phyloP scores from a whole-genome alignment of 2,113 vertebrate genomes.

The Vulpes lagopus region DNA sequence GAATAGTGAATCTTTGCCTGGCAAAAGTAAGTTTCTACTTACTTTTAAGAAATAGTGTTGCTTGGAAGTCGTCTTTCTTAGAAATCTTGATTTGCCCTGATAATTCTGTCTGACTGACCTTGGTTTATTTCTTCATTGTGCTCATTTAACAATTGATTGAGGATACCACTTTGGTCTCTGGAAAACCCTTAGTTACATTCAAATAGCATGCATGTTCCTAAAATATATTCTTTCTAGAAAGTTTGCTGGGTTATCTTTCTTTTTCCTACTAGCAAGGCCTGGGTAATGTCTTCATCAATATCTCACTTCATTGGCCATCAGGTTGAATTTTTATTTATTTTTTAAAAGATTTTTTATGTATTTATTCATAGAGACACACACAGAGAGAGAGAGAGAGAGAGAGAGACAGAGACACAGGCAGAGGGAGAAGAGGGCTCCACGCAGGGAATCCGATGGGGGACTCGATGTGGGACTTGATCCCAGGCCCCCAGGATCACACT shows the following conservation, averaged over 20 bases:
- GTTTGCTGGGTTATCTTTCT: not conserved
- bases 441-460: too few species aligned
- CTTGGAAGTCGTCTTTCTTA: not conserved
- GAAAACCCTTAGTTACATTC: slow-evolving; percentile 5
- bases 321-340: not conserved
- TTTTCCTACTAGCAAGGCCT: not conserved
- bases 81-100: slow-evolving; percentile 13
- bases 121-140: not conserved
- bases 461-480: too few species aligned
- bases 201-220: not conserved
- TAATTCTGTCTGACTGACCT: not conserved
- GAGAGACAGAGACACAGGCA: too few species aligned
- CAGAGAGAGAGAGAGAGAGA: too few species aligned
- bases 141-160: slow-evolving; percentile 14
- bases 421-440: too few species aligned
- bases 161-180: not conserved
- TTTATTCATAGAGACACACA: too few species aligned
- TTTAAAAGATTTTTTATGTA: too few species aligned
- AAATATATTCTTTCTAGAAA: not conserved
- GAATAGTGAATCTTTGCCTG: not conserved
- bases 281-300: not conserved
- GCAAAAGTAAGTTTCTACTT: not conserved
- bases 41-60: not conserved
- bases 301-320: not conserved
- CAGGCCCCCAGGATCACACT: too few species aligned